A percentile compares a stretch with the other conserved stretches of the same genome.
Evolutionary conservation across 2,888 invertebrate genomes (phyloP).

Genomic region (Campoletis raptor): DNA sequence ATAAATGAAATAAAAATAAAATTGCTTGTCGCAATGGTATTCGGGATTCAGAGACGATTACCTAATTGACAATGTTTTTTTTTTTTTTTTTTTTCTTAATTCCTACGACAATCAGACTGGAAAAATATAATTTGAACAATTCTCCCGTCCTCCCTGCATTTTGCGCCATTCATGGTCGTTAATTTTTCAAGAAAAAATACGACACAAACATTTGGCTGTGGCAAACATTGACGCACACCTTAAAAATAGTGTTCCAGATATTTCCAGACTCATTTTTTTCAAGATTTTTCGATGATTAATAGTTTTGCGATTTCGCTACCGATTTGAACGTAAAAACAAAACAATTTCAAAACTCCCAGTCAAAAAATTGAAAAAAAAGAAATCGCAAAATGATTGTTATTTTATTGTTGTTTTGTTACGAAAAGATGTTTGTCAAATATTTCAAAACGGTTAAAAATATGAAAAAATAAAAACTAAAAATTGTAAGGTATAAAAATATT

Average conservation of each 20-base stretch:
- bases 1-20: not conserved
- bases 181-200: slow-evolving; percentile 2
- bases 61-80: slow-evolving; percentile 76
- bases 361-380: too few relatives aligned
- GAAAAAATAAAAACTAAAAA: too few relatives aligned
- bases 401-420: too few relatives aligned
- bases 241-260: not conserved
- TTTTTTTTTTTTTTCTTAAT: slow-evolving; percentile 64
- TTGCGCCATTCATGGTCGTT: not conserved
- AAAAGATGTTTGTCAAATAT: too few relatives aligned
- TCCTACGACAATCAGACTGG: slow-evolving; percentile 74
- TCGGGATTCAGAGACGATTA: slow-evolving; percentile 32
- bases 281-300: not conserved
- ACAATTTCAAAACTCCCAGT: not conserved
- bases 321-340: not conserved
- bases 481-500: too few relatives aligned
- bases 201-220: not conserved
- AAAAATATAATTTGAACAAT: slow-evolving; percentile 76
- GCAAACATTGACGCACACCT: not conserved
- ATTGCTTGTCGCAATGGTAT: not conserved
- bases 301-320: not conserved
- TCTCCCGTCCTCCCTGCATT: not conserved
- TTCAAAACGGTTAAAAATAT: too few relatives aligned
- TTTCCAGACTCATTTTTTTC: not conserved
- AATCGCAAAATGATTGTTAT: too few relatives aligned